A percentile compares a stretch with the other conserved stretches of the same genome.
Evolutionary conservation across 2,888 invertebrate genomes (phyloP).

Genomic region (Phaonia tiefii): DNA sequence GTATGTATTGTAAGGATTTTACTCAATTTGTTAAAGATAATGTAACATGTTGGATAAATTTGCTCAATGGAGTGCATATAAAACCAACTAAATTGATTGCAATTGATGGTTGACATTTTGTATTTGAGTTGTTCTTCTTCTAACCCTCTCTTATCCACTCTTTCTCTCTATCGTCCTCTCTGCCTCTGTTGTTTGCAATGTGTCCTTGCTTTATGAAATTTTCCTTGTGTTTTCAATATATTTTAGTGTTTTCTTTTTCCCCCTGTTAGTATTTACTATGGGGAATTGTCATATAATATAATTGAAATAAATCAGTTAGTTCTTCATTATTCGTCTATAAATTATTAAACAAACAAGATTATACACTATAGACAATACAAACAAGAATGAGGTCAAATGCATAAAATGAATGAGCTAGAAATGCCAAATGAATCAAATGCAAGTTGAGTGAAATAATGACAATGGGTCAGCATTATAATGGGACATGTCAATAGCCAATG

Average conservation of each 20-base stretch:
- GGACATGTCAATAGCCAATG: too few relatives aligned
- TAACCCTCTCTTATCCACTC: not conserved
- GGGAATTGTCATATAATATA: conserved; percentile 64
- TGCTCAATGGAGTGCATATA: conserved; percentile 67
- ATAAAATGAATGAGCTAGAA: too few relatives aligned
- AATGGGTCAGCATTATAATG: not conserved
- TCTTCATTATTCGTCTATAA: not conserved
- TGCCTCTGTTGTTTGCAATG: not conserved
- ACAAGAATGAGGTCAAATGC: conserved; percentile 30
- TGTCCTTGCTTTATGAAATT: conserved; percentile 34
- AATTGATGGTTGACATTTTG: conserved; percentile 67
- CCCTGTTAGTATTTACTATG: conserved; percentile 31
- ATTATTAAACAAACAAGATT: conserved; percentile 39
- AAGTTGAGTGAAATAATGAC: not conserved
- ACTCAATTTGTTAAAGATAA: conserved; percentile 68
- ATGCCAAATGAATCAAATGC: not conserved
- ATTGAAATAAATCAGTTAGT: conserved; percentile 64
- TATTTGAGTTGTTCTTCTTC: conserved; percentile 36
- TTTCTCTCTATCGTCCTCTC: not conserved
- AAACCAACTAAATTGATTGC: conserved; percentile 67
- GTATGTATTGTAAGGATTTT: conserved; percentile 59
- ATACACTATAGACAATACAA: conserved; percentile 25
- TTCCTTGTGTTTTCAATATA: conserved; percentile 37
- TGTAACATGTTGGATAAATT: conserved; percentile 68
- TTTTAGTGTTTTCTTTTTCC: conserved; percentile 27